phyloP scores from a whole-genome alignment of 1,140 invertebrate species.

The Orius laevigatus region DNA sequence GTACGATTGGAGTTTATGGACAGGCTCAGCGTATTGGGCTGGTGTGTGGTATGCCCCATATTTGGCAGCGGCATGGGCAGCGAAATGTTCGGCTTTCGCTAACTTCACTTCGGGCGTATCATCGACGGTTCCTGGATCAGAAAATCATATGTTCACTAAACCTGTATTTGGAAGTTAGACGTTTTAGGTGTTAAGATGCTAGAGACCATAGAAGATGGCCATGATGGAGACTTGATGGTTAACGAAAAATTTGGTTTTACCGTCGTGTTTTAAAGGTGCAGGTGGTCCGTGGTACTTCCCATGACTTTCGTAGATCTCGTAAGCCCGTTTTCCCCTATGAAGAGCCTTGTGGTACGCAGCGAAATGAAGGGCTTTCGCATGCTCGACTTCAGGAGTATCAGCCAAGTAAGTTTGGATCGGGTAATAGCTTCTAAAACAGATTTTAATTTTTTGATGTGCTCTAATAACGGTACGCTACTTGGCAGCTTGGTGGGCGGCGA shows the following conservation, averaged over 20 bases:
- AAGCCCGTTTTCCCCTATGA: too few relatives aligned
- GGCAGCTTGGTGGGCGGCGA: conserved; percentile 35
- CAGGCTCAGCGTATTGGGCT: too few relatives aligned
- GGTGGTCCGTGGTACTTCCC: too few relatives aligned
- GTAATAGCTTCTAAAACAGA: background rate
- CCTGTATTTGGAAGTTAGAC: too few relatives aligned
- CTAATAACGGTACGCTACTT: conserved; percentile 30
- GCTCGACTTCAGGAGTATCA: conserved; percentile 34
- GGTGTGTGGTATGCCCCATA: background rate
- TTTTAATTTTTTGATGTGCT: background rate
- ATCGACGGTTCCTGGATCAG: conserved; percentile 37
- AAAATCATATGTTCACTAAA: too few relatives aligned
- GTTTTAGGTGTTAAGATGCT: too few relatives aligned
- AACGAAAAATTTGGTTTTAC: conserved; percentile 21
- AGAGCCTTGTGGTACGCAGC: conserved; percentile 23
- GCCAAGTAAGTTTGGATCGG: conserved; percentile 28
- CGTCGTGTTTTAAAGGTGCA: too few relatives aligned
- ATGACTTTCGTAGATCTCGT: too few relatives aligned
- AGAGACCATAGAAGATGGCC: conserved; percentile 18
- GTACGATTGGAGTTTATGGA: too few relatives aligned
- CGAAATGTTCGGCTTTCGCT: conserved; percentile 30
- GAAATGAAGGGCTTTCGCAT: conserved; percentile 32
- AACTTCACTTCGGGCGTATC: conserved; percentile 35
- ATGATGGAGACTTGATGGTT: too few relatives aligned
- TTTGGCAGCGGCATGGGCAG: conserved; percentile 23